Evolutionary conservation across 2,113 vertebrate species (phyloP), one percentile per base, ranked within the genome.

Genomic region (Acinonyx jubatus): DNA sequence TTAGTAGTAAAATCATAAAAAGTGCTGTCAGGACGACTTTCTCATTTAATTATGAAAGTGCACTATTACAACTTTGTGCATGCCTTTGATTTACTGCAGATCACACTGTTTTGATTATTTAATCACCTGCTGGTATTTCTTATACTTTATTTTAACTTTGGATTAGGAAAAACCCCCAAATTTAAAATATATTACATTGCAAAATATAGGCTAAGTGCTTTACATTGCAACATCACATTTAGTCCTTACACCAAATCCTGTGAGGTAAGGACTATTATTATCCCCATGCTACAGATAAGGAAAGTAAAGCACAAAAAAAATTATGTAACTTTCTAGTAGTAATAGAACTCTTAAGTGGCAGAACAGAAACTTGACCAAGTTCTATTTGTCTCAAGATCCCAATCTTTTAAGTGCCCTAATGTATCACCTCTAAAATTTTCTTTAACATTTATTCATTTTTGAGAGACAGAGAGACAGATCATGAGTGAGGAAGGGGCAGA

Each of bases 121-220:
- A 83, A 84, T 92, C 23, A 73, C 29, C 2, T 71, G 23, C 38
- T 19, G 1, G 27, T 78, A 50, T 36, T 88, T 92, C 15, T 95
- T 82, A 88, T 12, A 57, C 16, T 73, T 81, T 86, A 92, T 74
- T 94, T 83, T 85, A 94, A 92, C 33, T 90, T 97, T 78, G 41
- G 69, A 80, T 93, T 90, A 81, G 25, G 25, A 86, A 48, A 73
- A 52, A 55, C 68, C 25, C 3, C 50, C 68, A 57, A 55, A 55
- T 76, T 83, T n/a, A 69, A 69, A 90, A 65, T 87, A 5, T 16
- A 57, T 27, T 87, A 36, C 16, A 57, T 65, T 71, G 50, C 19
- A 92, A 96, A 92, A 76, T 78, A 38, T 25, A 96, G 31, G 29
- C 29, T 57, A 61, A 68, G 15, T 90, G 21, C 31, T 90, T 94